phyloP scores from a whole-genome alignment of 1,140 invertebrate species.

The Drosophila chauvacae region DNA sequence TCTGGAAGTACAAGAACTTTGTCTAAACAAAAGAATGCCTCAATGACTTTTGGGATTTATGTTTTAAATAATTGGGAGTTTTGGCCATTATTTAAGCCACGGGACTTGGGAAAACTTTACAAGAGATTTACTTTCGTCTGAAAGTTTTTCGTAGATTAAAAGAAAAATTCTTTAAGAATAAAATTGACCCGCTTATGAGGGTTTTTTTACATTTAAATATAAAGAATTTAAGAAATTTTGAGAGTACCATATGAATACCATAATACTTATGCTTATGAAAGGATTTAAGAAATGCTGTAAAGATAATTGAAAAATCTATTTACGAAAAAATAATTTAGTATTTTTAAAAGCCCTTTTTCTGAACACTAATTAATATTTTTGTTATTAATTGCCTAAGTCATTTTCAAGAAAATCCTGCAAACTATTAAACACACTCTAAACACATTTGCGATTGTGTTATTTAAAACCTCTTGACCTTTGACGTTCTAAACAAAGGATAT shows the following conservation, averaged over 20 bases:
- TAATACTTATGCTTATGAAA: neutral
- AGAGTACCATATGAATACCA: no score
- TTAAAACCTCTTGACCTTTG: conserved; percentile 22
- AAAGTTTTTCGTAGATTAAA: neutral
- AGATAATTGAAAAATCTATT: neutral
- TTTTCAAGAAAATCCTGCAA: neutral
- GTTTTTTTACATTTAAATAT: neutral
- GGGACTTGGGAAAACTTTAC: neutral
- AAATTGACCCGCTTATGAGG: no score
- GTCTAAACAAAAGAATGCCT: conserved; percentile 22
- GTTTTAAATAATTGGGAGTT: conserved; percentile 4
- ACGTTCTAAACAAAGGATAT: conserved; percentile 25
- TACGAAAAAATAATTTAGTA: neutral
- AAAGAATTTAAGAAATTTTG: neutral
- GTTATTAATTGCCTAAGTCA: neutral
- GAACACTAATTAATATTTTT: neutral
- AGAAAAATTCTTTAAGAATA: neutral
- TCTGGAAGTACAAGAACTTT: conserved; percentile 10
- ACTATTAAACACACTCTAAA: conserved; percentile 4
- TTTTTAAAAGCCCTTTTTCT: no score
- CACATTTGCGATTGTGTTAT: neutral
- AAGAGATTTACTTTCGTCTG: neutral
- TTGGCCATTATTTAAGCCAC: conserved; percentile 5
- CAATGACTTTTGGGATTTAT: conserved; percentile 18
- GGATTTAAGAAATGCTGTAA: neutral